Conservation (phyloP, 1,140 invertebrate genomes). For the Bombus superbus region DNA sequence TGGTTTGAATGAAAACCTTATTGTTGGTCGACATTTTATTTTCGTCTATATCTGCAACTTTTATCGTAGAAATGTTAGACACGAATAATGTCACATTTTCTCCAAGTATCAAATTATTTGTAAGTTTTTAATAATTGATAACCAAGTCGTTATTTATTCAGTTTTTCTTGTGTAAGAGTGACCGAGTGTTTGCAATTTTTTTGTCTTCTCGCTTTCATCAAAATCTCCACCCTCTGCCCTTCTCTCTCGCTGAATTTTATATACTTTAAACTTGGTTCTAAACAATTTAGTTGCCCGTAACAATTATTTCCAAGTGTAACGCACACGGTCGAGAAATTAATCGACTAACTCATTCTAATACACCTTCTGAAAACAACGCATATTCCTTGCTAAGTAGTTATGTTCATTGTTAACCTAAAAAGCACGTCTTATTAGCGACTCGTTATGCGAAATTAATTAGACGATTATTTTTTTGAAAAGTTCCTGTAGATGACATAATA, state of each 20-base stretch:
- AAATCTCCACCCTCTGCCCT: neutral
- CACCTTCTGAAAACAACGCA: constrained; percentile 16
- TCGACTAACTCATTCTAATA: constrained; percentile 21
- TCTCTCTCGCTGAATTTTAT: neutral
- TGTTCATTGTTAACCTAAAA: neutral
- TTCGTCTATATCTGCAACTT: neutral
- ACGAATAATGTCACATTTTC: no score
- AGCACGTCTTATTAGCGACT: neutral
- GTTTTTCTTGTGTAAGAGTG: no score
- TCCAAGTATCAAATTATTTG: no score
- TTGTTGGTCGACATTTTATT: neutral
- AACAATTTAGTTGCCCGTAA: neutral
- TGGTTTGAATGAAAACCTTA: neutral
- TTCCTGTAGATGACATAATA: no score
- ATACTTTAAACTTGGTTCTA: neutral
- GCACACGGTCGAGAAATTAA: constrained; percentile 7
- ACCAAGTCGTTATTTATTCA: no score
- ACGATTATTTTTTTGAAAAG: neutral
- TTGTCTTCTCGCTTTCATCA: neutral
- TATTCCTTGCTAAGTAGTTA: neutral
- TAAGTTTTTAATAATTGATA: no score
- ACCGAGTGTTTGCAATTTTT: no score
- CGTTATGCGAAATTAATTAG: neutral
- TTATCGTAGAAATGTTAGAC: no score
- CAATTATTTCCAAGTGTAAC: neutral